Conservation (phyloP, 1,140 invertebrate genomes). For the Daktulosphaira vitifoliae region DNA sequence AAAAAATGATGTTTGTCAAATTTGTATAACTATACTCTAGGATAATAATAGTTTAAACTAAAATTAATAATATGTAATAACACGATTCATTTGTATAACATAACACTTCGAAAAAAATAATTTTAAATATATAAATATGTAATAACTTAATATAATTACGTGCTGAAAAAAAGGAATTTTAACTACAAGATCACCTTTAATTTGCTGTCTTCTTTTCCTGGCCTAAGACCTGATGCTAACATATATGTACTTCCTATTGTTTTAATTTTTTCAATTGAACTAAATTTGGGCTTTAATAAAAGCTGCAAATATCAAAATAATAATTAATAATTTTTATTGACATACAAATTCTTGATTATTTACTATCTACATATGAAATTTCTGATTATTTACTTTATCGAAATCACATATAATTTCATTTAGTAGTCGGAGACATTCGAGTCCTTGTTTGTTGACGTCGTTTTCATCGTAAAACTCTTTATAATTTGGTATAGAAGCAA, state of each 20-base stretch:
- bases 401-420: constrained; percentile 99
- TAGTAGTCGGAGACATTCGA: constrained; percentile 86
- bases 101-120: no score
- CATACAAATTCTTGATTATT: not conserved
- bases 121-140: no score
- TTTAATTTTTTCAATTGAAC: constrained; percentile 96
- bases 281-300: constrained; percentile 87
- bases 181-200: constrained; percentile 2
- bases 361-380: not conserved
- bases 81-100: no score
- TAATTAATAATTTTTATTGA: not conserved
- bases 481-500: constrained; percentile 96
- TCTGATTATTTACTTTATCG: constrained; percentile 67
- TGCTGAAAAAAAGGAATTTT: no score
- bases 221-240: constrained; percentile 86
- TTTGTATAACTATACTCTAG: no score
- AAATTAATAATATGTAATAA: no score
- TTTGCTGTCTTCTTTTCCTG: constrained; percentile 66
- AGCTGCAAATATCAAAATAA: constrained; percentile 49
- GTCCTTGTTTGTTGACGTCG: constrained; percentile 91
- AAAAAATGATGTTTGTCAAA: no score
- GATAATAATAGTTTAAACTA: no score
- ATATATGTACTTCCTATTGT: constrained; percentile 98
- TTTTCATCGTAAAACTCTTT: constrained; percentile 98
- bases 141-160: no score